A percentile compares a stretch with the other conserved stretches of the same genome.
These are phyloP conservation scores for sheep (Ovis aries) DNA, from an alignment of 2,113 vertebrate genomes.

Conservation along the genomic window DNA sequence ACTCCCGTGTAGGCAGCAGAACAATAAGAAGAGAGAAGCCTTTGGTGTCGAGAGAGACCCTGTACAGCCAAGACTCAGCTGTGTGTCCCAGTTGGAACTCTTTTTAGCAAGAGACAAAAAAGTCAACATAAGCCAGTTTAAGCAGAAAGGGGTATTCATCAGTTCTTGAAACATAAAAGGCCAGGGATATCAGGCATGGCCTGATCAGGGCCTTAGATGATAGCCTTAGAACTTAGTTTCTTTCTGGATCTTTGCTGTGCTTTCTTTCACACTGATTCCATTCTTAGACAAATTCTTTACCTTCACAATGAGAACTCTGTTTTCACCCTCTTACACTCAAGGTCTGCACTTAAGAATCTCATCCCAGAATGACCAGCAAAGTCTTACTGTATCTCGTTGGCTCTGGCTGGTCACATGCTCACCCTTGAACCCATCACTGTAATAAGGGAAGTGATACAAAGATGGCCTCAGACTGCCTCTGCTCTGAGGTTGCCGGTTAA, in stretches of 20 bases:
- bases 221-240: background rate
- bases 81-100: background rate
- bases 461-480: background rate
- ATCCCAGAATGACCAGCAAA: background rate
- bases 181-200: background rate
- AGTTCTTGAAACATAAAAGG: conserved; percentile 36
- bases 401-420: background rate
- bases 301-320: background rate
- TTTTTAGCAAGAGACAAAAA: background rate
- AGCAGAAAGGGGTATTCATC: background rate
- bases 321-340: background rate
- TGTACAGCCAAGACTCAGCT: background rate
- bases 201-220: background rate
- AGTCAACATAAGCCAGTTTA: background rate
- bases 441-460: background rate
- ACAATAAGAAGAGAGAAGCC: background rate
- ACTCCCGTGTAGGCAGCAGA: background rate
- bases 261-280: background rate
- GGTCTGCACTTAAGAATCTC: background rate
- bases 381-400: background rate
- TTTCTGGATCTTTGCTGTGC: background rate
- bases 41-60: background rate
- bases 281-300: background rate
- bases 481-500: background rate
- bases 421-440: background rate